Percentiles rank a stretch among this genome's conserved stretches.
phyloP scores from a whole-genome alignment of 2,888 invertebrate genomes.

The Melinopterus prodromus region DNA sequence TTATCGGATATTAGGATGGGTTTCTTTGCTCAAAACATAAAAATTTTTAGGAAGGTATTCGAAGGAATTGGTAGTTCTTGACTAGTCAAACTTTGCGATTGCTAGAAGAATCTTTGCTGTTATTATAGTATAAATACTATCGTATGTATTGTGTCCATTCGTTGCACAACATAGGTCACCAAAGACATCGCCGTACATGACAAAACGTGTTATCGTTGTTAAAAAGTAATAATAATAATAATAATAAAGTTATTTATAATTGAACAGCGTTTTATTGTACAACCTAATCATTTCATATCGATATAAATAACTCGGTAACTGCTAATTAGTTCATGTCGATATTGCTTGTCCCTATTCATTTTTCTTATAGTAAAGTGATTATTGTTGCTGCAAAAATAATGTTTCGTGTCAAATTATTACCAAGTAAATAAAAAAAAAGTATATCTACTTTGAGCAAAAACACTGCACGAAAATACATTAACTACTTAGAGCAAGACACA shows the following conservation, averaged over 20 bases:
- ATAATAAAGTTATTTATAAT: not conserved
- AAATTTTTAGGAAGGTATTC: not conserved
- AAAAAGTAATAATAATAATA: not conserved
- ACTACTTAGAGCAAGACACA: too few relatives aligned
- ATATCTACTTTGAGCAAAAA: too few relatives aligned
- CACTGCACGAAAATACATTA: too few relatives aligned
- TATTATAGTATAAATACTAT: not conserved
- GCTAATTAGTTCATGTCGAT: too few relatives aligned
- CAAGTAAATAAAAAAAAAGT: too few relatives aligned
- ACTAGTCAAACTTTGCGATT: not conserved
- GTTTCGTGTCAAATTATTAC: too few relatives aligned
- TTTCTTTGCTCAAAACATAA: not conserved
- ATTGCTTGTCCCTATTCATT: too few relatives aligned
- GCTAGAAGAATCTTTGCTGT: not conserved
- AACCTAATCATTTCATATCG: not conserved
- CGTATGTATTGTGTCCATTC: not conserved
- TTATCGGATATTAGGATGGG: too few relatives aligned
- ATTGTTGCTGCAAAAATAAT: too few relatives aligned
- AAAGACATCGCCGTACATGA: not conserved
- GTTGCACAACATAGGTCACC: not conserved
- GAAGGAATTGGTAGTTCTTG: not conserved
- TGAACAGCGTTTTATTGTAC: not conserved
- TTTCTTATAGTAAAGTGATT: too few relatives aligned
- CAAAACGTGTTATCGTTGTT: not conserved
- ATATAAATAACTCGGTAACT: too few relatives aligned